A percentile compares a stretch with the other conserved stretches of the same genome.
These are phyloP conservation scores for Manis pentadactyla DNA, from an alignment of 2,797 vertebrate species.

Conservation along the genomic window DNA sequence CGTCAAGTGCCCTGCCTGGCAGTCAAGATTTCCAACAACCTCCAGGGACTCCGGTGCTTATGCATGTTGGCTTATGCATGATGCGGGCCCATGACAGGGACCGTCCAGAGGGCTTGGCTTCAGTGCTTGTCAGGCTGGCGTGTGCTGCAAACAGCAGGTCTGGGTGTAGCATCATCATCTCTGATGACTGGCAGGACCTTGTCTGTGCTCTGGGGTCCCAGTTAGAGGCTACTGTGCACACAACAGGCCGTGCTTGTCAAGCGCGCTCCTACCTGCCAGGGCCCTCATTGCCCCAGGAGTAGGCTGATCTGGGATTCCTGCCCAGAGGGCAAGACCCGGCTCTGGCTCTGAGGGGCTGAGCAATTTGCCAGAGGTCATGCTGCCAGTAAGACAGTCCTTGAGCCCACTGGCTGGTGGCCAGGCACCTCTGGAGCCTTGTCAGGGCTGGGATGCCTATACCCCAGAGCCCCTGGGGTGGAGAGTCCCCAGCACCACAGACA, in stretches of 20 bases:
- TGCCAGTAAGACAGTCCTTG: background rate
- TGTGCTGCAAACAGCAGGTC: background rate
- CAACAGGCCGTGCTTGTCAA: background rate
- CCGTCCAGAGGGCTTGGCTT: background rate
- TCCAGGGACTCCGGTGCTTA: no score
- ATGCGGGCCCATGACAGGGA: accelerated
- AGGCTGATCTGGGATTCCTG: background rate
- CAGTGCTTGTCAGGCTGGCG: accelerated
- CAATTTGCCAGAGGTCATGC: background rate
- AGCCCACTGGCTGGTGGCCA: accelerated
- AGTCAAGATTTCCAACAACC: background rate
- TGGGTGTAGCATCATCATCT: no score
- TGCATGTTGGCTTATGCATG: accelerated
- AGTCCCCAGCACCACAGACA: background rate
- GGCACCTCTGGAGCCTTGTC: background rate
- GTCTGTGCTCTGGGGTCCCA: background rate
- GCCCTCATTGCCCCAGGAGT: background rate
- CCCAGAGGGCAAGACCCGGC: background rate
- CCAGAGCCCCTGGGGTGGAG: background rate
- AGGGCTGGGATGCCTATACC: background rate
- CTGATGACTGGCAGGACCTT: accelerated
- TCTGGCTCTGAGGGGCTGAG: background rate
- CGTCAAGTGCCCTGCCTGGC: background rate
- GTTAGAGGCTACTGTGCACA: background rate
- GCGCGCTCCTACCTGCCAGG: background rate